Percentiles rank a stretch among this genome's conserved stretches.
phyloP scores from a whole-genome alignment of 2,888 invertebrate species.

The Campoletis raptor region DNA sequence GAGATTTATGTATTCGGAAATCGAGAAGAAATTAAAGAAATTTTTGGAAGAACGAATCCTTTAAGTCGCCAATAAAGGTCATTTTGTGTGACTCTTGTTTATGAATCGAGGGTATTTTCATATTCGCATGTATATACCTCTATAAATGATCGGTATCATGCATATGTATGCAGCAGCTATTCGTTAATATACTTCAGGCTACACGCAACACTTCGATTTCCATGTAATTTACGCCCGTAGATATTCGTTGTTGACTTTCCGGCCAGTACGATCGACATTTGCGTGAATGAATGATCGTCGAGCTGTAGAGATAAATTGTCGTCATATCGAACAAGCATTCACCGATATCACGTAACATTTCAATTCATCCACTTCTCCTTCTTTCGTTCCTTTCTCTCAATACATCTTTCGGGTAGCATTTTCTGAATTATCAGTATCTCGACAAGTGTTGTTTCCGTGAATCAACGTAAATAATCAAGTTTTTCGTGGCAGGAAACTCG shows the following conservation, averaged over 20 bases:
- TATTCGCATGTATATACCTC: neutral
- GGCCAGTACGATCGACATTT: conserved; percentile 30
- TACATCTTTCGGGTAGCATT: neutral
- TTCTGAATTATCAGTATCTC: neutral
- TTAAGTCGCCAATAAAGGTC: neutral
- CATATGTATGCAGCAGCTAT: conserved; percentile 30
- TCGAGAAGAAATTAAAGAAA: too few species aligned
- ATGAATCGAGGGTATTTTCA: neutral
- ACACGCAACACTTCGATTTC: conserved; percentile 41
- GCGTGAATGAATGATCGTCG: conserved; percentile 54
- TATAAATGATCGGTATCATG: neutral
- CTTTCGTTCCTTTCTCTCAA: neutral
- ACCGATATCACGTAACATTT: conserved; percentile 24
- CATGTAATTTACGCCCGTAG: conserved; percentile 32
- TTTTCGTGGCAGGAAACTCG: neutral
- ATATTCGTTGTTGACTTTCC: conserved; percentile 43
- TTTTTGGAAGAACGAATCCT: neutral
- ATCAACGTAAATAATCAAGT: neutral
- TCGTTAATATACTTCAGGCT: conserved; percentile 19
- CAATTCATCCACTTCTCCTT: conserved; percentile 17
- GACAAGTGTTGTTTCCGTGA: neutral
- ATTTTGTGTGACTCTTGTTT: neutral
- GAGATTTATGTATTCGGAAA: too few species aligned
- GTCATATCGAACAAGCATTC: conserved; percentile 25
- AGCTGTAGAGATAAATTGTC: conserved; percentile 29